Evolutionary conservation across 2,113 vertebrate genomes (phyloP).

Genomic region (Ceyx melanurus): DNA sequence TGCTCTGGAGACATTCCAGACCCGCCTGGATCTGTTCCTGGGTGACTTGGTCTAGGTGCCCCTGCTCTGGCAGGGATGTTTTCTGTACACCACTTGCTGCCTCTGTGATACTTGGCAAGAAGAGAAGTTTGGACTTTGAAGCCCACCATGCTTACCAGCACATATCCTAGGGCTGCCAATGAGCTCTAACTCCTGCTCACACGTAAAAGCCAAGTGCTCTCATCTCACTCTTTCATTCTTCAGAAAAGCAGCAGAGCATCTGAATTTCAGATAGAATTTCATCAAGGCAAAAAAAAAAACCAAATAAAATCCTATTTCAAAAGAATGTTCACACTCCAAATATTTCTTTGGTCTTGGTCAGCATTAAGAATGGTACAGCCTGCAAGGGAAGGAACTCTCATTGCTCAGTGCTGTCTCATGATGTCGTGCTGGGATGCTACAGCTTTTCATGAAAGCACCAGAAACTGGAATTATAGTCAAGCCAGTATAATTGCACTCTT

Average conservation of each 20-base stretch:
- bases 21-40: too few species aligned
- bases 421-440: not conserved
- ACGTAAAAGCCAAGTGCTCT: not conserved
- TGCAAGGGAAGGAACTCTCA: not conserved
- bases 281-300: not conserved
- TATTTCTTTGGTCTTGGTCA: not conserved
- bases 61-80: too few species aligned
- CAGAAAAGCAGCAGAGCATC: not conserved
- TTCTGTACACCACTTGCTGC: not conserved
- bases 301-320: not conserved
- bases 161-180: not conserved
- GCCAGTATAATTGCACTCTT: not conserved
- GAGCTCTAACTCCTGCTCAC: not conserved
- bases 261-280: not conserved
- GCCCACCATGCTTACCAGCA: not conserved
- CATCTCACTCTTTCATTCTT: not conserved
- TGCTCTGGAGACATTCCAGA: too few species aligned
- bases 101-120: not conserved
- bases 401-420: not conserved
- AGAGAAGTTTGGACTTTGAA: not conserved
- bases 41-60: too few species aligned
- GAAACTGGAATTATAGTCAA: not conserved
- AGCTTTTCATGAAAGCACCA: not conserved
- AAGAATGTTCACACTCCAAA: not conserved
- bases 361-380: not conserved